Evolutionary conservation across 2,113 vertebrate genomes (phyloP), one percentile per base, ranked within the genome.

Genomic region (Salvelinus alpinus): DNA sequence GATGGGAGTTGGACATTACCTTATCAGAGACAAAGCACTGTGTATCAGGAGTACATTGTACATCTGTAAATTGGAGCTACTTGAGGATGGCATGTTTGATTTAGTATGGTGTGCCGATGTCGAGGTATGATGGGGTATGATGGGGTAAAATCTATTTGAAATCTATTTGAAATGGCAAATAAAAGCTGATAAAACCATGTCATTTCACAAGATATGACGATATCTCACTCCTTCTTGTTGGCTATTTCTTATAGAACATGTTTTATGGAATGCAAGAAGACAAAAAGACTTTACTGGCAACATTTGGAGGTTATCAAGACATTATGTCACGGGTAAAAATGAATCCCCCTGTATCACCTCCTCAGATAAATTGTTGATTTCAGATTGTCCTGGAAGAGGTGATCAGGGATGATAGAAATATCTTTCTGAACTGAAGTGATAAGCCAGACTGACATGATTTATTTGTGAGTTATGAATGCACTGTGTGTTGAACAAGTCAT

Each of bases 91-190:
- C n/a, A 14, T 20, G n/a, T 38, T 51, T 60, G 14, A 68, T 27
- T 13, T 22, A 60, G 57, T 24, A 47, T 38, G 22, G 54, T 44
- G 65, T 65, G 73, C 54, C 62, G 22, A 62, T 71, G 24, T 24
- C 13, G 68, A 48, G 57, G 68, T 64, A 76, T 64, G 75, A 62
- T 2, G 67, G 74, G 75, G 54, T 9, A 29, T n/a, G n/a, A n/a
- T n/a, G n/a, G n/a, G n/a, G n/a, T n/a, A n/a, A n/a, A n/a, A n/a
- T n/a, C n/a, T n/a, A n/a, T n/a, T n/a, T n/a, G n/a, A 38, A 67
- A 29, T 34, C 73, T 54, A 64, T 27, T 27, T 74, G 73, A 74
- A 65, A 68, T 68, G 74, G 66, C 66, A 70, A 70, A 70, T 29
- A 62, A 64, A 64, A 70, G 22, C 54, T 29, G 57, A 29, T 64